These are phyloP conservation scores for Paradisaea rubra DNA, from an alignment of 2,113 vertebrate species.

Conservation along the genomic window DNA sequence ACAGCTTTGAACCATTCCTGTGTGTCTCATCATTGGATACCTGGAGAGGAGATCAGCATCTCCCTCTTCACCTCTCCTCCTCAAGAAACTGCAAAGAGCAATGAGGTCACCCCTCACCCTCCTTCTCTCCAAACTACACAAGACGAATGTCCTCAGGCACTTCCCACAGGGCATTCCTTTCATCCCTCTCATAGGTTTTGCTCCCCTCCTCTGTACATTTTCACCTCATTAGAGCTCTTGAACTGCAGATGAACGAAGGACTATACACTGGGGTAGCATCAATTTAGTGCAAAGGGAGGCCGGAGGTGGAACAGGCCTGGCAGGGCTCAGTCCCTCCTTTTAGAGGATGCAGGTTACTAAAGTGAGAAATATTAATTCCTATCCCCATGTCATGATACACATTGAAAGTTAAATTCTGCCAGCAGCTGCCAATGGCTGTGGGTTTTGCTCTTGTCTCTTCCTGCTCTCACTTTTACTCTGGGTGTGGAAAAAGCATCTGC, in stretches of 20 bases:
- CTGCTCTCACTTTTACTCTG: background rate
- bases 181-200: background rate
- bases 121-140: background rate
- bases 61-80: background rate
- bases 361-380: background rate
- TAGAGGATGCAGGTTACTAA: background rate
- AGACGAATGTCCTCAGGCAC: accelerated
- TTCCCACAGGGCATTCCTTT: background rate
- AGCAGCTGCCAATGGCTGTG: background rate
- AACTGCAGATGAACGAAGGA: background rate
- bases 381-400: background rate
- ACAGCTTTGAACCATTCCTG: background rate
- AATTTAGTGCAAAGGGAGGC: background rate
- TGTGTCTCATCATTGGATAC: accelerated
- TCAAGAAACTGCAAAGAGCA: background rate
- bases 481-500: background rate
- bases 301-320: background rate
- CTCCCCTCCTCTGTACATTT: background rate
- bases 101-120: accelerated
- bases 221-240: background rate
- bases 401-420: background rate
- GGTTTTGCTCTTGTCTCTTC: background rate
- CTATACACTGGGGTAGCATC: background rate
- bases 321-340: background rate
- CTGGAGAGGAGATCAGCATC: background rate